Percentiles rank a stretch among this genome's conserved stretches.
These are phyloP conservation scores for Chamaea fasciata DNA, from an alignment of 2,113 vertebrate genomes.

Conservation along the genomic window DNA sequence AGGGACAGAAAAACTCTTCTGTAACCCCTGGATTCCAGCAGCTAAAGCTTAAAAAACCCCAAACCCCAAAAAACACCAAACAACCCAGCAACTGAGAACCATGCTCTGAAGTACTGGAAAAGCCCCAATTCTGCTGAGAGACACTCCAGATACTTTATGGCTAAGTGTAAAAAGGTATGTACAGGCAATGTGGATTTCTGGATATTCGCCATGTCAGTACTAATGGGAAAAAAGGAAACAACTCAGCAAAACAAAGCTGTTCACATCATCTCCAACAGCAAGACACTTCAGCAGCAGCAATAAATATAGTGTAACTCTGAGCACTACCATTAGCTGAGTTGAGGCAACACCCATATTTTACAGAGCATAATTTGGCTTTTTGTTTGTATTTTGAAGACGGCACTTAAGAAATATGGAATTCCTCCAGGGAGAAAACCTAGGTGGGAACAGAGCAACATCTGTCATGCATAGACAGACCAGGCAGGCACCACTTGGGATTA, in stretches of 20 bases:
- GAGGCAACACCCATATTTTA: neutral
- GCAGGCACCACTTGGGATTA: fast-evolving
- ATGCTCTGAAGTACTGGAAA: neutral
- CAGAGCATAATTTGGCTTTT: neutral
- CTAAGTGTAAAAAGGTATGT: neutral
- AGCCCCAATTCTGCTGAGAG: neutral
- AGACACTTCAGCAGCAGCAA: neutral
- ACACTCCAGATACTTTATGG: neutral
- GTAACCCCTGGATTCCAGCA: neutral
- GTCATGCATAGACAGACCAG: fast-evolving
- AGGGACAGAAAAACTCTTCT: neutral
- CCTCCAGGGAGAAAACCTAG: neutral
- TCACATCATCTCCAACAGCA: neutral
- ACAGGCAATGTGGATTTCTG: neutral
- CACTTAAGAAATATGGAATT: neutral
- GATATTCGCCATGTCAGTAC: neutral
- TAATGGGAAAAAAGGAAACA: neutral
- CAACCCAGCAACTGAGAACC: neutral
- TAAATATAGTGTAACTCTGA: neutral
- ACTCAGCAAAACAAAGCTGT: neutral
- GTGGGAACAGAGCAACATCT: neutral
- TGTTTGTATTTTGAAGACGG: neutral
- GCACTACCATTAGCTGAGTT: neutral
- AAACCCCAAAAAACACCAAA: neutral
- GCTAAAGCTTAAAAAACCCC: neutral